Conservation (phyloP, 1,140 invertebrate genomes). For the Phymastichus coffea region DNA sequence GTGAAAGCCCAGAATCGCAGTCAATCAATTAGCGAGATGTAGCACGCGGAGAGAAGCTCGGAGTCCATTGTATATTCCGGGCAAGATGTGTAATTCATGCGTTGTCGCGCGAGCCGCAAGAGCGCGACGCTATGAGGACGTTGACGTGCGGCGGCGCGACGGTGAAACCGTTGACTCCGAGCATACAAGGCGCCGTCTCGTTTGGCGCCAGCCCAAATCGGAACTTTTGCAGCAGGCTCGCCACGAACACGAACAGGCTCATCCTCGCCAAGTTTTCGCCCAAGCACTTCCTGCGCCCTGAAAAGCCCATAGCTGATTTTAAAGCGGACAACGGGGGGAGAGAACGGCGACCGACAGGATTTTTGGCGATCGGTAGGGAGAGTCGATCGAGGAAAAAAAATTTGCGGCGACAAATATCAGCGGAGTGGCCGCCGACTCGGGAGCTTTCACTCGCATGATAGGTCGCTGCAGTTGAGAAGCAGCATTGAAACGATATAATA, state of each 20-base stretch:
- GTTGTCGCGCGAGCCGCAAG: neutral
- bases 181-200: constrained; percentile 35
- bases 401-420: neutral
- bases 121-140: constrained; percentile 30
- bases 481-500: neutral
- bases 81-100: neutral
- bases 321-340: too few species aligned
- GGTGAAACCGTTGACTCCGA: constrained; percentile 49
- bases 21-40: too few species aligned
- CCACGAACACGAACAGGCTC: constrained; percentile 51
- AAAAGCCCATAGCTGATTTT: too few species aligned
- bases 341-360: neutral
- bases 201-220: constrained; percentile 41
- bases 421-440: too few species aligned
- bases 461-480: too few species aligned
- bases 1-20: too few species aligned
- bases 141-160: constrained; percentile 41
- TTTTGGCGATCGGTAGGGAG: neutral
- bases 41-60: neutral
- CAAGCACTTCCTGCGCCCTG: constrained; percentile 50
- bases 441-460: too few species aligned
- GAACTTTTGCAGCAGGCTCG: constrained; percentile 51
- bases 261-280: constrained; percentile 55
- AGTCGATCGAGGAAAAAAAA: neutral
- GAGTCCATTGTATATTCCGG: too few species aligned